Percentiles rank a stretch among this genome's conserved stretches.
Conservation (phyloP, 2,797 vertebrate genomes). For the Vireo griseus region DNA sequence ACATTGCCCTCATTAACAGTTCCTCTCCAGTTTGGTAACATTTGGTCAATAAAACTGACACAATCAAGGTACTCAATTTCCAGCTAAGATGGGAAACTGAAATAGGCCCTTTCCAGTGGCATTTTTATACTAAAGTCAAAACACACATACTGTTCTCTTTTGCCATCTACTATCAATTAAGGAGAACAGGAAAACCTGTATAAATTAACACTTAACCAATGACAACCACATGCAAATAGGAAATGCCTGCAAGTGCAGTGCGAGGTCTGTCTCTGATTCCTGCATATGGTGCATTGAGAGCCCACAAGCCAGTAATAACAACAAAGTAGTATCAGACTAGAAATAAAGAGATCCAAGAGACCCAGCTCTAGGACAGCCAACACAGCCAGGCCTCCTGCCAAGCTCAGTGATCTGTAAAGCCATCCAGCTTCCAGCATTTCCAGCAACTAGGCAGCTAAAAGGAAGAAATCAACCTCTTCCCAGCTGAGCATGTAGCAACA, state of each 20-base stretch:
- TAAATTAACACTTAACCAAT: not conserved
- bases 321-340: not conserved
- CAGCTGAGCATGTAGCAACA: not conserved
- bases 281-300: not conserved
- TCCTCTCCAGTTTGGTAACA: not conserved
- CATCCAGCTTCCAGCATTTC: not conserved
- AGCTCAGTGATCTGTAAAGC: not conserved
- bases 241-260: rapidly evolving
- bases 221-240: rapidly evolving
- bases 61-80: not conserved
- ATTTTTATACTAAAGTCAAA: not conserved
- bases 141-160: not conserved
- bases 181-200: not conserved
- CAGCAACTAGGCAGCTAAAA: not conserved
- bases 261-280: not conserved
- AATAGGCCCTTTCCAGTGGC: not conserved
- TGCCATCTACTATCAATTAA: not conserved
- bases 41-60: not conserved
- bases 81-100: not conserved
- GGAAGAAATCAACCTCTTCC: not conserved
- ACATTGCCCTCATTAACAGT: not conserved
- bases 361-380: not conserved
- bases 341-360: not conserved
- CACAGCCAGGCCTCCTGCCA: not conserved
- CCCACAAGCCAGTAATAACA: not conserved